phyloP scores from a whole-genome alignment of 2,888 invertebrate genomes.

The Volucella inflata region DNA sequence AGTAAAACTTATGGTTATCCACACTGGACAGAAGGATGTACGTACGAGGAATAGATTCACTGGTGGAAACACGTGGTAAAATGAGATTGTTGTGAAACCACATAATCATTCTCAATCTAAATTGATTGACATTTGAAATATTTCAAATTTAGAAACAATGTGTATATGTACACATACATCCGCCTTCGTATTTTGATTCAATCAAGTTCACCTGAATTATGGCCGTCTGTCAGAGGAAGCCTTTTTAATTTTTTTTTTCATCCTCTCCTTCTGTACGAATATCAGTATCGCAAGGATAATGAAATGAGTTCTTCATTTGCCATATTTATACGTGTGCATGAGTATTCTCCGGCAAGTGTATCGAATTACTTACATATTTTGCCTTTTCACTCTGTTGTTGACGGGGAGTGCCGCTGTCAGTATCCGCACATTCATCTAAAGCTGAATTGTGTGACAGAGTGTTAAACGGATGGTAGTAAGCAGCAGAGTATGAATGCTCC shows the following conservation, averaged over 20 bases:
- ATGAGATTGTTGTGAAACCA: background rate
- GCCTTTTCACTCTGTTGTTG: background rate
- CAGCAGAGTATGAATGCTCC: too few relatives aligned
- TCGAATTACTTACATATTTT: slow-evolving; percentile 29
- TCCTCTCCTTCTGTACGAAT: background rate
- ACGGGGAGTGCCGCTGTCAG: background rate
- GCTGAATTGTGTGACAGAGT: slow-evolving; percentile 8
- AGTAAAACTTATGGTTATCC: too few relatives aligned
- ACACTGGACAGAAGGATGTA: too few relatives aligned
- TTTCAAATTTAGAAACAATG: slow-evolving; percentile 33
- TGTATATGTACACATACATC: background rate
- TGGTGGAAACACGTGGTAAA: background rate
- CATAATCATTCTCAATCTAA: slow-evolving; percentile 12
- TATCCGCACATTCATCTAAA: background rate
- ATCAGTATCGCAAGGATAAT: slow-evolving; percentile 34
- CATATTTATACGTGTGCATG: background rate
- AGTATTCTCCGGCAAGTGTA: slow-evolving; percentile 6
- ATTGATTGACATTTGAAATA: slow-evolving; percentile 27
- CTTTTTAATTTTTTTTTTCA: background rate
- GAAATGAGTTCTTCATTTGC: slow-evolving; percentile 33
- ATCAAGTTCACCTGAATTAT: slow-evolving; percentile 36
- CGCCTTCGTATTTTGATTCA: background rate
- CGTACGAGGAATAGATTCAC: too few relatives aligned
- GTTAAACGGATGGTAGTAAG: background rate
- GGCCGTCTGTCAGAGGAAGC: slow-evolving; percentile 1